Evolutionary conservation across 2,797 vertebrate species (phyloP), one percentile per base, ranked within the genome.

Genomic region (Knipowitschia caucasica): DNA sequence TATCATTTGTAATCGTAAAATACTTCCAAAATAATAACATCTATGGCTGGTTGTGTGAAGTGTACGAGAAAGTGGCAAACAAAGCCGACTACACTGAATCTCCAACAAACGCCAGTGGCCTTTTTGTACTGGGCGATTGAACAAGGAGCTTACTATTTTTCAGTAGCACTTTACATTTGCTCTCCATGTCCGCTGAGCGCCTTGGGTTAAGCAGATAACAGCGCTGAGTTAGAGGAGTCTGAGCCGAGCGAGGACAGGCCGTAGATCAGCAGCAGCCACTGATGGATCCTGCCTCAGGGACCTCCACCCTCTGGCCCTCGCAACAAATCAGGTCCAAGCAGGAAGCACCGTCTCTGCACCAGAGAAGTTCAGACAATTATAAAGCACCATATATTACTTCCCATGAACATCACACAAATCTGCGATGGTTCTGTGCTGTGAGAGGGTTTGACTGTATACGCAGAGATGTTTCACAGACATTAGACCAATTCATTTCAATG

Each of bases 231-330:
- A 23, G 14, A 43, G 40, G 21, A 24, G 23, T n/a, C 5, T 42
- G 47, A 50, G 47, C 50, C 18, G 67, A 24, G 27, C 42, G 40
- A 20, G 17, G 43, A 34, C 53, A 59, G 59, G 34, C 57, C 27
- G 29, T 38, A 42, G 45, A 55, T 80, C 50, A 68, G 38, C 34
- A 54, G 7, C 1, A 25, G 49, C 47, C 39, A 34, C 56, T 67
- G 63, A 76, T 57, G 67, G 64, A 82, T 65, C 31, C 51, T 17
- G 53, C 21, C 23, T 43, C 20, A 10, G 20, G 12, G 38, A 23
- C 38, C 38, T 40, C 10, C 2, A 21, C 40, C 38, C 40, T 43
- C 23, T 25, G 21, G 40, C 21, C 40, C 14, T 43, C 14, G n/a
- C 40, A 43, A n/a, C 40, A 43, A 43, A 43, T 43, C 40, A 43